Evolutionary conservation across 2,888 invertebrate species (phyloP), one percentile per base, ranked within the genome.

Genomic region (Drosophila yooni): DNA sequence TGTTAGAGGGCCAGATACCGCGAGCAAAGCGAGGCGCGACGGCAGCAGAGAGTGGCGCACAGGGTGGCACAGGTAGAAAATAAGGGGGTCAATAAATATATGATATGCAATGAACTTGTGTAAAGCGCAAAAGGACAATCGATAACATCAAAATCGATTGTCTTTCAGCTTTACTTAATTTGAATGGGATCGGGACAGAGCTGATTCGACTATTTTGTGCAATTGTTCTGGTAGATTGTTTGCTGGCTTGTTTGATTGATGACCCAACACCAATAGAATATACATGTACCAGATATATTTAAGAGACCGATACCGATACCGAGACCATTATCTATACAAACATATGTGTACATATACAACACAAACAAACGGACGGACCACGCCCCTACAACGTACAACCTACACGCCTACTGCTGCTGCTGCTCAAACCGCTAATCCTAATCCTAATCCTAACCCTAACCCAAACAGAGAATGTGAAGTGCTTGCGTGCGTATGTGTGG

Each of bases 401-500:
- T 46, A 76, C 51, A 67, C 60, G 56, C 48, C 58, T 54, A 64
- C 43, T 50, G 33, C 58, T 46, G 13, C 13, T 46, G 46, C 36
- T 50, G 46, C 25, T 18, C 6, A 38, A 29, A n/a, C 3, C 54
- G n/a, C 56, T 56, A 54, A n/a, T 21, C 15, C 21, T 40, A n/a
- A n/a, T 21, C 21, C 21, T 18, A 21, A 46, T 21, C 46, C 46
- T 46, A 29, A 53, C 40, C 59, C 63, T 62, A 58, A 38, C 38
- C 48, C 40, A 65, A 53, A 51, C n/a, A 53, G 46, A 69, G 50
- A 65, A 63, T 52, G 48, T 81, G 29, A 75, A 46, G 72, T 81
- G 79, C 79, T 76, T 81, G 72, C 70, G 80, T 80, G 74, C 82
- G 74, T 70, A 63, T 79, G 65, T 74, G 65, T 77, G 67, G 68